Evolutionary conservation across 2,113 vertebrate species (phyloP).

Genomic region (Caranx melampygus): DNA sequence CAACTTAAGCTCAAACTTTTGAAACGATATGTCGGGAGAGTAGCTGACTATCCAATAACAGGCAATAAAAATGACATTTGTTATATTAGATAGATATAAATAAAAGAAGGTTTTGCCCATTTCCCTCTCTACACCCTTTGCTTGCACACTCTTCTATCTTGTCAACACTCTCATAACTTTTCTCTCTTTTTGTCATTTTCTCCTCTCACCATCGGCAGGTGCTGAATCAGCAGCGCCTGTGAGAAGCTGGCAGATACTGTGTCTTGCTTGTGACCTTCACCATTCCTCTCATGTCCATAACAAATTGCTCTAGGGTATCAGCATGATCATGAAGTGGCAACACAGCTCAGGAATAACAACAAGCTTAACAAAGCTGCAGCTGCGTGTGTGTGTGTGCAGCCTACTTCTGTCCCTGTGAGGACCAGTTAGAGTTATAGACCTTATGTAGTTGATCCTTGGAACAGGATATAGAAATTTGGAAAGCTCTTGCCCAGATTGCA

Average conservation of each 20-base stretch:
- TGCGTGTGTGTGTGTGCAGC: conserved; percentile 2
- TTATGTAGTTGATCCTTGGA: too few species aligned
- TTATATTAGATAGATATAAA: background rate
- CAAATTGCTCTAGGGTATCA: conserved; percentile 69
- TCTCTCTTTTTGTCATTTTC: background rate
- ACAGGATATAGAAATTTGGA: too few species aligned
- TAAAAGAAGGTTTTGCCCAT: background rate
- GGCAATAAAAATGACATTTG: background rate
- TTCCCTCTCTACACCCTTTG: background rate
- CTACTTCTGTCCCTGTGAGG: too few species aligned
- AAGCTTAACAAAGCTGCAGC: conserved; percentile 19
- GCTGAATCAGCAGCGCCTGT: conserved; percentile 65
- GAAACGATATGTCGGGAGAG: too few species aligned
- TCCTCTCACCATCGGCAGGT: conserved; percentile 36
- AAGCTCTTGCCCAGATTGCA: too few species aligned
- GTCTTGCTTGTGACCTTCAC: conserved; percentile 73
- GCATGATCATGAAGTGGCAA: conserved; percentile 63
- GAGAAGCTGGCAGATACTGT: conserved; percentile 57
- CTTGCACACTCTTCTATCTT: background rate
- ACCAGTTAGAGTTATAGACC: too few species aligned
- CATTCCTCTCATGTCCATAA: conserved; percentile 71
- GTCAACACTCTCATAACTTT: background rate
- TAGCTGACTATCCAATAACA: background rate
- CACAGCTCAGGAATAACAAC: conserved; percentile 56
- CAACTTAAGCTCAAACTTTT: background rate